Evolutionary conservation across 2,113 vertebrate species (phyloP), one percentile per base, ranked within the genome.

Genomic region (Colinus virginianus): DNA sequence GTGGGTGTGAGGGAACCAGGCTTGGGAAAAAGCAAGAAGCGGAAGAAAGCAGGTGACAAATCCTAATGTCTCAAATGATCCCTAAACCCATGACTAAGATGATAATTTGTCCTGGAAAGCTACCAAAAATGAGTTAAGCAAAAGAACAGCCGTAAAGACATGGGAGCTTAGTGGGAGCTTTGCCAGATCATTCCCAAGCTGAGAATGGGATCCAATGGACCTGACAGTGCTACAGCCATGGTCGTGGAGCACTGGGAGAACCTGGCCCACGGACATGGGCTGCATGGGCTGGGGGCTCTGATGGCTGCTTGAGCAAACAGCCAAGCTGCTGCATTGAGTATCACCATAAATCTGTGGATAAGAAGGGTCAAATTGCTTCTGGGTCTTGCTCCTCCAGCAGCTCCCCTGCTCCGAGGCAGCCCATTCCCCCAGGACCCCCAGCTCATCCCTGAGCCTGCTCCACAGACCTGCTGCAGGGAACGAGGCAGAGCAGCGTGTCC

Each of bases 171-270:
- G 45, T 13, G 19, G 38, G 45, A 74, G 48, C 56, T 77, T 40
- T 77, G 26, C 22, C 17, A 42, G 77, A 21, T 43, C 30, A 49
- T 22, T 55, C 34, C 36, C 32, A 7, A 2, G 49, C 49, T 51
- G 26, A 28, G 64, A 38, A 51, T 0, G 32, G 58, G 32, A 40
- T 56, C 49, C 71, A 61, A 25, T 61, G 34, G 49, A 68, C 25
- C 48, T 19, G 17, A 45, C 23, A n/a, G 38, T 0, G 2, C 61
- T 22, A 4, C 38, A 58, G 36, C 51, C 32, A 2, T 53, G 72
- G 17, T 3, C n/a, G 2, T 0, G 3, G 70, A 14, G 1, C 0
- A 5, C 12, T 25, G 70, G 26, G 66, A 46, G 71, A 67, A 43
- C 30, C 42, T 34, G 82, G 10, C 63, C 49, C 1, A 0, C 20